Base-by-base conservation (phyloP, 2,888 invertebrate species). In the Lobophora halterata region DNA sequence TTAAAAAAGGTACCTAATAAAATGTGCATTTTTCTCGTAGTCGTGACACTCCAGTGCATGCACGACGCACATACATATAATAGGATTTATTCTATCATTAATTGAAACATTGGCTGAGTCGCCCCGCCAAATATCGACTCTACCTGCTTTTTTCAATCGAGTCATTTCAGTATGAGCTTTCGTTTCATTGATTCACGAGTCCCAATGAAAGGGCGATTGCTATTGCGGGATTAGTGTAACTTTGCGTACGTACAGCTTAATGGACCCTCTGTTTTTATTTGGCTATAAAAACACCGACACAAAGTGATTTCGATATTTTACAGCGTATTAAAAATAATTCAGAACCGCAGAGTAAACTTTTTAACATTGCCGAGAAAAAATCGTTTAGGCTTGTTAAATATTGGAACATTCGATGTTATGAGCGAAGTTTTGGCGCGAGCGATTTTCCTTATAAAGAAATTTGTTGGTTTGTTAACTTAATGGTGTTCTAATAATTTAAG, bases 401-500 rank as follows among this genome's bases (percentile, higher is more conserved):
- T 73, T 63, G 57, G 62, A 61, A 59, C 67, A 71, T 76, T 70
- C 58, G 45, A 66, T 66, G 52, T 71, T 66, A 76, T 58, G 71
- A 59, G 53, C 44, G 37, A 75, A 78, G 67, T 76, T 74, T 30
- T 19, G 50, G 49, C 52, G 39, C 57, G 49, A 69, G 61, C 65
- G 70, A 64, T 71, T 72, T 71, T 67, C 65, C 57, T 73, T 71
- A 69, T 65, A 68, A 74, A 72, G 71, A 71, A 73, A 78, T 76
- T 75, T 71, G 72, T 74, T 73, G 70, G 71, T 74, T 73, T 72
- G 72, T 78, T 74, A 75, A 71, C 70, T 70, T 71, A 74, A 76
- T 65, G 71, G 70, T 59, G 74, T 70, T 75, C 71, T 78, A 78
- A 79, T 80, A 75, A 83, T 81, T 79, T 79, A 80, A 72, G 67